Base-by-base conservation (phyloP, 2,113 vertebrate species). In the Pelvicachromis taeniatus region DNA sequence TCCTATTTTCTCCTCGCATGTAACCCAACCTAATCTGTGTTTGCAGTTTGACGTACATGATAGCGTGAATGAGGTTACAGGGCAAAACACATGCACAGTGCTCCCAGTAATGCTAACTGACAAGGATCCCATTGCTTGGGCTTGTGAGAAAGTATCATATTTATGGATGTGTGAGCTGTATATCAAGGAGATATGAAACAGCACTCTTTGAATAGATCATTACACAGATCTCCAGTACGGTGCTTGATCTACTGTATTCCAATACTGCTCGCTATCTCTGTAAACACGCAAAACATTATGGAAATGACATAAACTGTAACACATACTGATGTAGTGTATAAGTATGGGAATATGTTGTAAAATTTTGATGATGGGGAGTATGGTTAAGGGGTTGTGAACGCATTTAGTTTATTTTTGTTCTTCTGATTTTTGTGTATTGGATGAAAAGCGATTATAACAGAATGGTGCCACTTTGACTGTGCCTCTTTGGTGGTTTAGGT, bases 61-160 rank as follows among this genome's bases (percentile, higher is more conserved):
- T 81, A 58, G 52, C 23, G 63, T 81, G 75, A 90, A 82, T 78
- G 65, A 82, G 87, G 80, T 90, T 89, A 91, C 19, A 61, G 87
- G 84, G 82, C 87, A 78, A 79, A 85, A 81, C 40, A 75, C 54
- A 82, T 77, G 84, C 85, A 35, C 29, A 5, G 23, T 58, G 68
- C 90, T 85, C 84, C 84, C 50, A 45, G 78, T 92, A 90, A 91
- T 84, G 89, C 78, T 89, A 85, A 88, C 89, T 87, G 85, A 91
- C 91, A 91, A 84, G 70, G 31, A 89, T 84, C 79, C 87, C 82
- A 16, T 77, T 82, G 87, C 85, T 80, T 55, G 55, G 78, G 81
- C 85, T 86, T 61, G 80, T 85, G 89, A 83, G 88, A 86, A 78
- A 81, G 87, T 83, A 80, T 93, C 85, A 89, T 90, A 93, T 93